Evolutionary conservation across 2,113 vertebrate genomes (phyloP), one percentile per base, ranked within the genome.

Genomic region (Spea multiplicata): DNA sequence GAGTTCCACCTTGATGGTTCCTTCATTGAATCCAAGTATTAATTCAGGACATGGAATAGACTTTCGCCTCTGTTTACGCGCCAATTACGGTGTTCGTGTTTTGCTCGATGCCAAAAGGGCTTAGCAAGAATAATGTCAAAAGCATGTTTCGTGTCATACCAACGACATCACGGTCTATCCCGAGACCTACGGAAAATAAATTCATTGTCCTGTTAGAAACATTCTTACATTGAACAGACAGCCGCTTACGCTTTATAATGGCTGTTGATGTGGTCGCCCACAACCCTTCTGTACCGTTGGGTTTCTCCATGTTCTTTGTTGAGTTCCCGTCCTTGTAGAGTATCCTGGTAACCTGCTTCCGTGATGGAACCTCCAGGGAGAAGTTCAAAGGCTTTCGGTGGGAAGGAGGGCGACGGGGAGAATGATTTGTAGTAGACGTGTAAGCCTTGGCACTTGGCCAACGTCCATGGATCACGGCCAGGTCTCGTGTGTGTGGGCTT

Each of bases 401-500:
- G 45, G 72, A 48, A 57, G 44, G 52, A 16, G 55, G 52, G 5
- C 48, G 72, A 48, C 64, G 0, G 59, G 64, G 14, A 67, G 74
- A 67, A 17, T 16, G 64, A 76, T 76, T 48, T 48, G 3, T 52
- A 46, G 64, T 8, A 30, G 44, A 67, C n/a, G 30, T 69, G 47
- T 9, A 52, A 52, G 10, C 17, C 46, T 47, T 14, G 74, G 68
- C 59, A 16, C 4, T 16, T 13, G 65, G 68, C 68, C 59, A 72
- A 17, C 13, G 14, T 45, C 13, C 6, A 13, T 71, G 75, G 75
- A 44, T 44, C 3, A 0, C 47, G 12, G 55, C 67, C 75, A 78
- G 46, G 68, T 78, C 61, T 48, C 30, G 46, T 71, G 48, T 71
- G 69, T 16, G 48, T 57, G 59, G 30, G 30, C 30, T 30, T 48